Percentiles rank a stretch among this genome's conserved stretches.
Evolutionary conservation across 2,113 vertebrate genomes (phyloP).

Genomic region (Echinops telfairi): DNA sequence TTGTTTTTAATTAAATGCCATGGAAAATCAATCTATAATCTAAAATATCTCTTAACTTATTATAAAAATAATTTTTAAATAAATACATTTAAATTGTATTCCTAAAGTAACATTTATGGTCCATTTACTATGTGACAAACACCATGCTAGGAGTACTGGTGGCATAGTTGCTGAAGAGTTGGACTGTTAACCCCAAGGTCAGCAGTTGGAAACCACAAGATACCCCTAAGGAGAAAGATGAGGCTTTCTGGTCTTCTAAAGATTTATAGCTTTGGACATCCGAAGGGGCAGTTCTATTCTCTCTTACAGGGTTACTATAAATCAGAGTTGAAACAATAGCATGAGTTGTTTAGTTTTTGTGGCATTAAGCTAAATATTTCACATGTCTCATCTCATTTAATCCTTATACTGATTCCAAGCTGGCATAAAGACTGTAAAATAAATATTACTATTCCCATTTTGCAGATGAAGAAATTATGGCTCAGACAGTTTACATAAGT

Average conservation of each 20-base stretch:
- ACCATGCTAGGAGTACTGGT: too few relatives aligned
- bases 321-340: too few relatives aligned
- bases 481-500: neutral
- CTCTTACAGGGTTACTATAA: too few relatives aligned
- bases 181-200: too few relatives aligned
- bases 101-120: neutral
- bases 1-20: neutral
- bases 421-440: neutral
- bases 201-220: too few relatives aligned
- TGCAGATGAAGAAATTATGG: neutral
- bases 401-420: neutral
- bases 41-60: neutral
- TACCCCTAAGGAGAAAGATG: too few relatives aligned
- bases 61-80: slow-evolving; percentile 14
- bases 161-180: too few relatives aligned
- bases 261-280: too few relatives aligned
- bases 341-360: too few relatives aligned
- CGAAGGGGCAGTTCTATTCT: too few relatives aligned
- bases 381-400: neutral
- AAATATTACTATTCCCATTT: neutral
- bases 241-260: too few relatives aligned
- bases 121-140: neutral
- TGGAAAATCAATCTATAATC: neutral
- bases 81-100: neutral
- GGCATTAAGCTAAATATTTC: neutral